Evolutionary conservation across 2,888 invertebrate species (phyloP), one percentile per base, ranked within the genome.

Genomic region (Odontothrips loti): DNA sequence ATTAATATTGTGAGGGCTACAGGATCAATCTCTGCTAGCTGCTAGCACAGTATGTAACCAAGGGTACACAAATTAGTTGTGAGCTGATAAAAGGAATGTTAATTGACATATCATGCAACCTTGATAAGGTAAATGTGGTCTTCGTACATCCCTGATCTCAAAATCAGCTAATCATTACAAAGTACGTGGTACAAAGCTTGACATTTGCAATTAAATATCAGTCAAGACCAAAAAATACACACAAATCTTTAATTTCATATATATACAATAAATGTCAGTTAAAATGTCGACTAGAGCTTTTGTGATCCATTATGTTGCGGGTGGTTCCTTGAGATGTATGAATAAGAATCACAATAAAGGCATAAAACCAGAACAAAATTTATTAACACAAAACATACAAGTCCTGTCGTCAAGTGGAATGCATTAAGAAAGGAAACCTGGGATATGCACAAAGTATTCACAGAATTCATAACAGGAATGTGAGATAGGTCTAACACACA

Each of bases 201-300:
- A 75, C 68, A 75, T 75, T 75, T 75, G 68, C 68, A 27, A 75
- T 23, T 75, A 27, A 75, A 75, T 75, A 75, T 75, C 68, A 75
- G 68, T 75, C 68, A 75, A 75, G 68, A 75, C 68, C 68, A 75
- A 75, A 75, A 75, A 75, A 75, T 68, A 68, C 27, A 75, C 68
- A 68, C 68, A 23, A 15, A 58, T 27, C 9, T 75, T 12, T 58
- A 4, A 43, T n/a, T n/a, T n/a, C n/a, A 58, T 58, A 75, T 23
- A 27, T 27, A 75, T 10, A 75, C 27, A 75, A 27, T 75, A 27
- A 75, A 75, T 27, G 27, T 75, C 68, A 75, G 68, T 58, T 58
- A 58, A 27, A 27, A 23, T 27, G 27, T 12, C 58, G 68, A 75
- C 68, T 75, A 75, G 68, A 75, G 27, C 68, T 27, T 75, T 27